A percentile compares a stretch with the other conserved stretches of the same genome.
phyloP scores from a whole-genome alignment of 2,113 vertebrate species.

The Bothrops jararaca region DNA sequence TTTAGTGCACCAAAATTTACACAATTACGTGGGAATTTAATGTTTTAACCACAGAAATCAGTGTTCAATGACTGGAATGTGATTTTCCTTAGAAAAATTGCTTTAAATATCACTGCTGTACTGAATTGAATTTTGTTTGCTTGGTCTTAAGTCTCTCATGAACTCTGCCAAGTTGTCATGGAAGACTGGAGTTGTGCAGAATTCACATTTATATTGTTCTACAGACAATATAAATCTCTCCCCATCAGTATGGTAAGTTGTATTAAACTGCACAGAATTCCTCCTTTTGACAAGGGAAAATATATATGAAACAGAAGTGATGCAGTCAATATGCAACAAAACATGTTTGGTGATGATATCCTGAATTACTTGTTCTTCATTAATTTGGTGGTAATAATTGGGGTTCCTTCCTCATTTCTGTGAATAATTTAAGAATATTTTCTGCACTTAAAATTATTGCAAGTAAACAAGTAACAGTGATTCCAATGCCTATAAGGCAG shows the following conservation, averaged over 20 bases:
- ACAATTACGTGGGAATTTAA: not conserved
- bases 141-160: not conserved
- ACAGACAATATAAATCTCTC: not conserved
- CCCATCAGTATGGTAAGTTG: not conserved
- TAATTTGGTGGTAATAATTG: no score
- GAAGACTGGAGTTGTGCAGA: not conserved
- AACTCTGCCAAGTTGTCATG: not conserved
- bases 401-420: not conserved
- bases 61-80: not conserved
- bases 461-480: constrained; percentile 60
- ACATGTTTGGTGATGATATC: not conserved
- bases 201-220: no score
- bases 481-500: constrained; percentile 66
- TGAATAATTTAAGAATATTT: not conserved
- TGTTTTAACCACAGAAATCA: not conserved
- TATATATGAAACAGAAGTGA: not conserved
- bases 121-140: not conserved
- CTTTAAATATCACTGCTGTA: not conserved
- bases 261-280: not conserved
- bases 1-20: not conserved
- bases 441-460: constrained; percentile 68
- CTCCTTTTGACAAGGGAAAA: not conserved
- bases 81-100: not conserved
- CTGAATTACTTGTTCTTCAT: not conserved
- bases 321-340: not conserved